Evolutionary conservation across 1,140 invertebrate species (phyloP).

Genomic region (Drosophila novamexicana): DNA sequence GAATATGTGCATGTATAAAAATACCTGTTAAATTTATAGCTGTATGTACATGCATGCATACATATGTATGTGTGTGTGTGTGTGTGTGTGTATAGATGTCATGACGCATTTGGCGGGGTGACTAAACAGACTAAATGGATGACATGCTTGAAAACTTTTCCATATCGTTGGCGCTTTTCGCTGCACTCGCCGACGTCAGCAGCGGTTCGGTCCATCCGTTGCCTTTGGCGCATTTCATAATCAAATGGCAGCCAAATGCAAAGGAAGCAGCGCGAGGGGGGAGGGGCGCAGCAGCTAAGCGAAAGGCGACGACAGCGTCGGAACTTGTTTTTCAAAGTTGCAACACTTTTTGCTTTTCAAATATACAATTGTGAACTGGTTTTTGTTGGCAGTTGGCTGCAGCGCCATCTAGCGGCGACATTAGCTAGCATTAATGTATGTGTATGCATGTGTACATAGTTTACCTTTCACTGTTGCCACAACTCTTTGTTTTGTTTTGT

Average conservation of each 20-base stretch:
- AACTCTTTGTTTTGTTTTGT: slow-evolving; percentile 1
- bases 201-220: slow-evolving; percentile 11
- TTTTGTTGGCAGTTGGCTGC: slow-evolving; percentile 21
- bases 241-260: slow-evolving; percentile 25
- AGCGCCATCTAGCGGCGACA: slow-evolving; percentile 55
- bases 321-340: slow-evolving; percentile 66
- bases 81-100: neutral
- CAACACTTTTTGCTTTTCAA: slow-evolving; percentile 58
- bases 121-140: slow-evolving; percentile 41
- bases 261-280: slow-evolving; percentile 15
- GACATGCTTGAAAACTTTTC: slow-evolving; percentile 28
- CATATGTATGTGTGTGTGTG: neutral
- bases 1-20: neutral
- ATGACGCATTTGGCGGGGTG: slow-evolving; percentile 55
- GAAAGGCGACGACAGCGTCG: slow-evolving; percentile 53
- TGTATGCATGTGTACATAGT: slow-evolving; percentile 2
- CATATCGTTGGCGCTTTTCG: slow-evolving; percentile 24
- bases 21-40: slow-evolving; percentile 2
- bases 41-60: neutral
- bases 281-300: slow-evolving; percentile 33
- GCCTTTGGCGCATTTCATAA: slow-evolving; percentile 62
- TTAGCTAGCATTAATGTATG: neutral
- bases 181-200: slow-evolving; percentile 32
- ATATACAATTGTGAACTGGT: slow-evolving; percentile 53
- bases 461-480: slow-evolving; percentile 35